Evolutionary conservation across 2,113 vertebrate species (phyloP).

Genomic region (Pseudorhombus dupliciocellatus): DNA sequence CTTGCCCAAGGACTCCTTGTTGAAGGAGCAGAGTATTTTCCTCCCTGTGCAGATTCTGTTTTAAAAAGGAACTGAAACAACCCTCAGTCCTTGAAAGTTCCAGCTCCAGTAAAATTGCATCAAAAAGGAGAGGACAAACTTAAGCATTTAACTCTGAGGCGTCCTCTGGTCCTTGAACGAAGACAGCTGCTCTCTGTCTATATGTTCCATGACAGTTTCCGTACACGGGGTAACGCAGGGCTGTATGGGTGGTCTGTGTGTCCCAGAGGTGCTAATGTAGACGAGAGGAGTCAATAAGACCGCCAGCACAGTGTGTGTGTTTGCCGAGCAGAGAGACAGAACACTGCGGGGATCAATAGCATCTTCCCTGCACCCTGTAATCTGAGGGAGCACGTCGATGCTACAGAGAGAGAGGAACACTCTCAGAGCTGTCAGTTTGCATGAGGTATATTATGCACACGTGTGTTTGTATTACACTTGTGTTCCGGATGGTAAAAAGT

Average conservation of each 20-base stretch:
- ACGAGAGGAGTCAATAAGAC: conserved; percentile 44
- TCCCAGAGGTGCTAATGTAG: conserved; percentile 42
- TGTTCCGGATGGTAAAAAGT: background rate
- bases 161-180: background rate
- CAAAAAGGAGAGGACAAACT: background rate
- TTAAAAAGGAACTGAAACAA: background rate
- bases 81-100: background rate
- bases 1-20: background rate
- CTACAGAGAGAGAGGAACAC: conserved; percentile 50
- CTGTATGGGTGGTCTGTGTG: conserved; percentile 33
- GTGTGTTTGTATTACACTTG: background rate
- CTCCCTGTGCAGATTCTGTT: no score
- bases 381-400: conserved; percentile 77
- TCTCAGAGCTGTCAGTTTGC: conserved; percentile 30
- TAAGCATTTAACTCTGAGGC: background rate
- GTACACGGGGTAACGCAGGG: conserved; percentile 23
- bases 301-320: conserved; percentile 35
- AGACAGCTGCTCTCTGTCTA: background rate
- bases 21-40: no score
- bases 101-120: background rate
- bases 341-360: conserved; percentile 73
- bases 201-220: background rate
- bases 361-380: conserved; percentile 76
- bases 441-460: conserved; percentile 8
- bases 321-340: conserved; percentile 42